Evolutionary conservation across 2,113 vertebrate species (phyloP).

Genomic region (Eubucco bourcierii): DNA sequence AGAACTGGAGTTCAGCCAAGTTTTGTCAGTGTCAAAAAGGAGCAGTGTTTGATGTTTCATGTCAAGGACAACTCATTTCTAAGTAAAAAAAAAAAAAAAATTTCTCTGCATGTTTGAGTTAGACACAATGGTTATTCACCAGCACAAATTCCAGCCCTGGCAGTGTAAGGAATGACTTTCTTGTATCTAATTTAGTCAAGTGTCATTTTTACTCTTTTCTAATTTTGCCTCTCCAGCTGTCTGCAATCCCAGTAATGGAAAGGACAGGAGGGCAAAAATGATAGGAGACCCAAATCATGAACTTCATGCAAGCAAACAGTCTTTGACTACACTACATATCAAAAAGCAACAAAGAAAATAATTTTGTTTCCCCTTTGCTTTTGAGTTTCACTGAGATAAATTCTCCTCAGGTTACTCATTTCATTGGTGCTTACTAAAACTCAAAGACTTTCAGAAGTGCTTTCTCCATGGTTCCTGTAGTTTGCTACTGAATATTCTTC

Average conservation of each 20-base stretch:
- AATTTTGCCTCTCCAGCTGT: not conserved
- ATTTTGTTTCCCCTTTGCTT: not conserved
- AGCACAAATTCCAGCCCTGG: not conserved
- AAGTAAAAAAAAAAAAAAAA: fast-evolving
- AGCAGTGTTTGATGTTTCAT: not conserved
- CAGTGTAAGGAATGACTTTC: not conserved
- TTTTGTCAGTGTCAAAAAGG: not conserved
- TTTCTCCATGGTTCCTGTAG: not conserved
- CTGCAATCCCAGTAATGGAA: not conserved
- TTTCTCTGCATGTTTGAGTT: not conserved
- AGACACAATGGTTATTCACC: not conserved
- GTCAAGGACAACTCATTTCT: not conserved
- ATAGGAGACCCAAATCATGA: not conserved
- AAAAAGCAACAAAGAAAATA: not conserved
- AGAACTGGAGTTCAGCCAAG: not conserved
- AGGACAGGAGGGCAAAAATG: not conserved
- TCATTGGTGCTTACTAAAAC: not conserved
- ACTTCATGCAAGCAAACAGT: not conserved
- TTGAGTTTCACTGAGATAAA: not conserved
- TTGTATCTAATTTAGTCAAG: not conserved
- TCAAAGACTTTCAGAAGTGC: not conserved
- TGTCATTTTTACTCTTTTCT: not conserved
- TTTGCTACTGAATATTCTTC: not conserved
- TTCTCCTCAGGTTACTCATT: not conserved
- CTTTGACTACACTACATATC: not conserved